These are phyloP conservation scores for Botia almorhae DNA, from an alignment of 2,797 vertebrate genomes.

Conservation along the genomic window DNA sequence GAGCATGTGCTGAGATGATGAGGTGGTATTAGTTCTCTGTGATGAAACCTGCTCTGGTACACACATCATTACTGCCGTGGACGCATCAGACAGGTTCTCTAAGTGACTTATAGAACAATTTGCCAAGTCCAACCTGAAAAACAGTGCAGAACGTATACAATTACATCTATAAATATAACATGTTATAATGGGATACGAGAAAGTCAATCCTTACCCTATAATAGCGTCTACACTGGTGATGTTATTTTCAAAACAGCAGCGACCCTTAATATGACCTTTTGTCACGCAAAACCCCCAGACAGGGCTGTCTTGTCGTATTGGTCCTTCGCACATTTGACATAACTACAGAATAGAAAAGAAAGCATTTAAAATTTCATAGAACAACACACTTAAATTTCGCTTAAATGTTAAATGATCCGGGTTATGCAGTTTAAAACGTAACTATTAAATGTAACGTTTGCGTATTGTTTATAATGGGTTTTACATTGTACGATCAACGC, in stretches of 20 bases:
- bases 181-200: conserved; percentile 16
- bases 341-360: conserved; percentile 67
- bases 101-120: conserved; percentile 72
- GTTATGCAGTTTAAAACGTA: neutral
- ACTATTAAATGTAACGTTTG: neutral
- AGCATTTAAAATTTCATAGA: too few species aligned
- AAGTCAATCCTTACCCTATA: conserved; percentile 69
- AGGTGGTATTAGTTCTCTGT: too few species aligned
- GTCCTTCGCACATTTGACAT: conserved; percentile 78
- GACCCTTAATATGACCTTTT: conserved; percentile 63
- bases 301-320: conserved; percentile 56
- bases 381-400: neutral
- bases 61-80: conserved; percentile 79
- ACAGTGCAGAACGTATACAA: neutral
- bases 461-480: neutral
- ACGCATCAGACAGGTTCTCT: conserved; percentile 63
- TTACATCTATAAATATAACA: neutral
- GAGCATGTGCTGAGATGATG: too few species aligned
- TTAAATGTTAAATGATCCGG: neutral
- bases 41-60: conserved; percentile 54
- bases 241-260: conserved; percentile 78
- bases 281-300: conserved; percentile 75
- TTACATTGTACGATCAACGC: neutral
- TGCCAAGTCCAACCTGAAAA: conserved; percentile 83
- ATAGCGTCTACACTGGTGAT: conserved; percentile 57